Percentiles rank a stretch among this genome's conserved stretches.
Evolutionary conservation across 92 coral and sea anemone species (phyloP).

Genomic region (Epizoanthus rinbou): DNA sequence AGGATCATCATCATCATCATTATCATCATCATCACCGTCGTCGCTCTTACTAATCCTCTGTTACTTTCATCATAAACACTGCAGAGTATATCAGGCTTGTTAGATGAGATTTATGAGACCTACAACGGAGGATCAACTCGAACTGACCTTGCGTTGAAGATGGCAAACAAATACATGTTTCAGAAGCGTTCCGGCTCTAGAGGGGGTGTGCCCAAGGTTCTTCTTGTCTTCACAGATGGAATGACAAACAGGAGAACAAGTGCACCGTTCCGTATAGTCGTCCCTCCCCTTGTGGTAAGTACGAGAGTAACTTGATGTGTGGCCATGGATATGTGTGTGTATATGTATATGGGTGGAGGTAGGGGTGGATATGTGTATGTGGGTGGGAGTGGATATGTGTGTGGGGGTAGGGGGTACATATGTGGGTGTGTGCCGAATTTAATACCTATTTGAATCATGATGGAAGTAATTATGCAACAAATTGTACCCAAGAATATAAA

Average conservation of each 20-base stretch:
- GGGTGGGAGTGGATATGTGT: too few species aligned
- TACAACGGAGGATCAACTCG: background rate
- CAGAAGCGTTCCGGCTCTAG: background rate
- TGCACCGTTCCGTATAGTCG: background rate
- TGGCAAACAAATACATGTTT: background rate
- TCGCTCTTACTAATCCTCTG: too few species aligned
- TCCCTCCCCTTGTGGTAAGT: constrained; percentile 2
- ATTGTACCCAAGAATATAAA: constrained; percentile 27
- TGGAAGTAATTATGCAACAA: background rate
- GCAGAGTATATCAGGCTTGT: background rate
- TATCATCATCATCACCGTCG: too few species aligned
- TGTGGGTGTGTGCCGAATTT: too few species aligned
- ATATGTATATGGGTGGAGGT: too few species aligned
- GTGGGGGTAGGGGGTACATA: too few species aligned
- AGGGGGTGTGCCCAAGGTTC: background rate
- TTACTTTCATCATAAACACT: too few species aligned
- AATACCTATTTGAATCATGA: too few species aligned
- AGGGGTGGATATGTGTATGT: too few species aligned
- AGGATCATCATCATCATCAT: too few species aligned
- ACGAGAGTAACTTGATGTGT: too few species aligned
- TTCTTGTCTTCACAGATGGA: constrained; percentile 18
- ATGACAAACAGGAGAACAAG: constrained; percentile 23
- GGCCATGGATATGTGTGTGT: too few species aligned
- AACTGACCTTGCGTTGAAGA: background rate
- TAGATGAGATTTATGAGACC: background rate